Evolutionary conservation across 2,797 vertebrate genomes (phyloP).

Genomic region (Mormyrus proboscirostris): DNA sequence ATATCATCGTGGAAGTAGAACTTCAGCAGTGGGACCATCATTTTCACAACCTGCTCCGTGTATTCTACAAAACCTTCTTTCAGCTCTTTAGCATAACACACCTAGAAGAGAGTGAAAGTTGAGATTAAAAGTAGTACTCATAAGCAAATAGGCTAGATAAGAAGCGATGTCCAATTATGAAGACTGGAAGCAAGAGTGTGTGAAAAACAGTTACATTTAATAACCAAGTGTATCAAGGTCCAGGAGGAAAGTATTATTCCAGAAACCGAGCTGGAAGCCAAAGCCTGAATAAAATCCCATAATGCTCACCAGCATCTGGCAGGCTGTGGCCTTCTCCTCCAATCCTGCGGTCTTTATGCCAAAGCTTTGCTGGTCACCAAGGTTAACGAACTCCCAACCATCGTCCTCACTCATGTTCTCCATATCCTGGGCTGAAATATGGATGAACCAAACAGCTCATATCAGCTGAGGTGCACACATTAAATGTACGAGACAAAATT

Average conservation of each 20-base stretch:
- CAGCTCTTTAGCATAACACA: slow-evolving; percentile 96
- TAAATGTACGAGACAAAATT: not conserved
- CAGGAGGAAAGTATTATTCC: not conserved
- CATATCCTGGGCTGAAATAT: slow-evolving; percentile 90
- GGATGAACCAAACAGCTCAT: not conserved
- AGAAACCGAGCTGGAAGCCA: not conserved
- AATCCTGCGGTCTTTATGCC: slow-evolving; percentile 97
- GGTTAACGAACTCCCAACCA: slow-evolving; percentile 97
- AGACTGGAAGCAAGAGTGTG: not conserved
- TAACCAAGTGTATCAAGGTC: not conserved
- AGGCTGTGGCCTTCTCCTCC: slow-evolving; percentile 97
- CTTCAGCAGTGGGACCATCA: slow-evolving; percentile 96
- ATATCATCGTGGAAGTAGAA: slow-evolving; percentile 99
- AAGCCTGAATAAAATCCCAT: not conserved
- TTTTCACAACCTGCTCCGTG: slow-evolving; percentile 95
- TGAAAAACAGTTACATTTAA: not conserved
- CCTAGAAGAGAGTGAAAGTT: slow-evolving; percentile 56
- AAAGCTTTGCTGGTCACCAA: slow-evolving; percentile 97
- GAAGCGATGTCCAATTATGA: not conserved
- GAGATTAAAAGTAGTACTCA: not conserved
- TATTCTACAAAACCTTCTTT: slow-evolving; percentile 98
- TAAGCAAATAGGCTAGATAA: not conserved
- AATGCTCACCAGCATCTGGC: slow-evolving; percentile 87
- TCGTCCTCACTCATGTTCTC: slow-evolving; percentile 98
- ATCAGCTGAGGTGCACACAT: not conserved